phyloP scores from a whole-genome alignment of 2,888 invertebrate genomes.

The Allygus modestus region DNA sequence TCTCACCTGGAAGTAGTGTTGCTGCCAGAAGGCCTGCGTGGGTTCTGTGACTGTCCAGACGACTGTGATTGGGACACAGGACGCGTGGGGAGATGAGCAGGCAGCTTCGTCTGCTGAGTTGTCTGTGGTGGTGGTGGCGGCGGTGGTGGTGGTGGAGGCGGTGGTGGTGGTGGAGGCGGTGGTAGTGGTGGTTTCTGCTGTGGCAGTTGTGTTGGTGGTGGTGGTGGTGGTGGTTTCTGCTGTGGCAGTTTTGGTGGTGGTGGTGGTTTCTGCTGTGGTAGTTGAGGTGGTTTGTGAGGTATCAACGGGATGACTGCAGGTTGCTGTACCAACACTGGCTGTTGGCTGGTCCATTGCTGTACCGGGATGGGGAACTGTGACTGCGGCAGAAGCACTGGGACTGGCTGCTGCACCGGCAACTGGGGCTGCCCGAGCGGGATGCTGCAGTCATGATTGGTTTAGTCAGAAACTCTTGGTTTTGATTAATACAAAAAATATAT shows the following conservation, averaged over 20 bases:
- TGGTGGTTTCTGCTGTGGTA: slow-evolving; percentile 22
- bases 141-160: slow-evolving; percentile 31
- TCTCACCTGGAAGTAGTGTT: slow-evolving; percentile 3
- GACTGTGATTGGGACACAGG: not conserved
- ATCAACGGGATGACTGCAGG: not conserved
- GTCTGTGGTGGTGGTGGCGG: not conserved
- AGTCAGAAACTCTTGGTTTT: too few relatives aligned
- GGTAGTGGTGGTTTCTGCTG: slow-evolving; percentile 13
- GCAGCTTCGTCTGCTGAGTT: not conserved
- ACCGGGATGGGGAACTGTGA: not conserved
- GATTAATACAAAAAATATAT: too few relatives aligned
- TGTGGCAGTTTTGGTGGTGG: slow-evolving; percentile 36
- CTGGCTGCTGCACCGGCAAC: slow-evolving; percentile 12
- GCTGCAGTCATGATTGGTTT: not conserved
- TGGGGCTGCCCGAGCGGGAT: slow-evolving; percentile 1
- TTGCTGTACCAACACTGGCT: not conserved
- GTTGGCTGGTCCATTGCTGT: not conserved
- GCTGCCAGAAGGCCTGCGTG: not conserved
- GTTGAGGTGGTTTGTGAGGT: slow-evolving; percentile 16
- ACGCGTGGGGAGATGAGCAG: not conserved
- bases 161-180: slow-evolving; percentile 24
- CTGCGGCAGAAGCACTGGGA: slow-evolving; percentile 26
- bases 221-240: not conserved
- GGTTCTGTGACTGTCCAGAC: not conserved
- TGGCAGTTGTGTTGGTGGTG: not conserved